Base-by-base conservation (phyloP, 1,140 invertebrate genomes). In the Phthorimaea operculella region DNA sequence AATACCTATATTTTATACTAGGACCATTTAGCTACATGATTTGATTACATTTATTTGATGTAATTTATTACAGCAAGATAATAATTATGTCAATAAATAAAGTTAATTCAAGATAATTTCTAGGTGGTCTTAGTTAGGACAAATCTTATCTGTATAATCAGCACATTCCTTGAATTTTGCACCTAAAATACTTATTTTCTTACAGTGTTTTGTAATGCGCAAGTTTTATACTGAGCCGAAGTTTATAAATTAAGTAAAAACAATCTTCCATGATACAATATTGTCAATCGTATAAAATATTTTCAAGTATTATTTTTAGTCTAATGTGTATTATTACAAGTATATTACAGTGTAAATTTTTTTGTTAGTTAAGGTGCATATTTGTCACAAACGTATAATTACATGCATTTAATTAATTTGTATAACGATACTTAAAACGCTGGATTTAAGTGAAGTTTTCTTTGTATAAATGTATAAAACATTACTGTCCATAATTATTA, bases 391-490 rank as follows among this genome's bases (percentile, higher is more conserved):
- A 77, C 34, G 54, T 59, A 52, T 63, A 55, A n/a, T 62, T 45
- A 62, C 21, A n/a, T 48, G 75, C 72, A 76, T 79, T 74, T 77
- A 74, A 66, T 74, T 50, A 14, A 16, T 72, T 59, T 53, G 59
- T 65, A 63, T 58, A 60, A 70, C 50, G 69, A 72, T 72, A 74
- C 74, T 76, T 66, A 72, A 62, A 47, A 47, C 5, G 15, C 59
- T 59, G 62, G 66, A 60, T 60, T 66, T 62, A 66, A 56, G 21
- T 28, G 21, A 64, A 60, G 59, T 67, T 74, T 76, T 72, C 61
- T 73, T 79, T 84, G 79, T 80, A 84, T 80, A 82, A 84, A 80
- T 84, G 80, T 84, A 84, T 72, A 83, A 80, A 81, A 71, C 59
- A 34, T 70, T 69, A 57, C 60, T 79, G 72, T 81, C 70, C 68